Percentiles rank a stretch among this genome's conserved stretches.
Evolutionary conservation across 2,888 invertebrate species (phyloP).

Genomic region (Drosophila suboccidentalis): DNA sequence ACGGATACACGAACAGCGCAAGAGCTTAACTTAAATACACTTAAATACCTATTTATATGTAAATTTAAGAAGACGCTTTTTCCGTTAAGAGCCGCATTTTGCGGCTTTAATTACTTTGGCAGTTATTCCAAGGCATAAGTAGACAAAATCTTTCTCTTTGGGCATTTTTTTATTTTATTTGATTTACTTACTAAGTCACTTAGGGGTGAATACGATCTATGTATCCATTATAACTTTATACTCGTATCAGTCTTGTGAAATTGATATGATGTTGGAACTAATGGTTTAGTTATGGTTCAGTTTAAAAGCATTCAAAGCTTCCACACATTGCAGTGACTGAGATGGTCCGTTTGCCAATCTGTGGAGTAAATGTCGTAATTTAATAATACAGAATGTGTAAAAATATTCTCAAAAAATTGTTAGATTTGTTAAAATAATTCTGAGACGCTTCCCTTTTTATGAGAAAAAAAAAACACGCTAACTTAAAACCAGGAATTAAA

Average conservation of each 20-base stretch:
- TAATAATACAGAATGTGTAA: neutral
- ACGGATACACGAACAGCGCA: slow-evolving; percentile 12
- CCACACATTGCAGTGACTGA: slow-evolving; percentile 81
- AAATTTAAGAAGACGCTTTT: slow-evolving; percentile 10
- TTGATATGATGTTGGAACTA: slow-evolving; percentile 7
- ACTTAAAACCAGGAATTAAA: too few relatives aligned
- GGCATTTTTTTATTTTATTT: slow-evolving; percentile 9
- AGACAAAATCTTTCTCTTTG: slow-evolving; percentile 1
- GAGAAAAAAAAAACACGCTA: too few relatives aligned
- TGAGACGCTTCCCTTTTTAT: too few relatives aligned
- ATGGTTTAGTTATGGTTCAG: too few relatives aligned
- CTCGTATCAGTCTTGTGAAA: slow-evolving; percentile 44
- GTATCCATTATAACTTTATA: neutral
- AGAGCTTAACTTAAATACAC: slow-evolving; percentile 5
- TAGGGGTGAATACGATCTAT: slow-evolving; percentile 4
- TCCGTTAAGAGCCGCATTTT: slow-evolving; percentile 14
- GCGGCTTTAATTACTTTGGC: slow-evolving; percentile 20
- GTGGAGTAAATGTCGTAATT: neutral
- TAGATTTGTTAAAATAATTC: too few relatives aligned
- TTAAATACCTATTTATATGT: slow-evolving; percentile 7
- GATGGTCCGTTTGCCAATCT: slow-evolving; percentile 80
- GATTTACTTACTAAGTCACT: slow-evolving; percentile 13
- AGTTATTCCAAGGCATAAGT: neutral
- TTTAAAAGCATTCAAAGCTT: slow-evolving; percentile 31
- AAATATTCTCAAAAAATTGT: too few relatives aligned